Percentiles rank a stretch among this genome's conserved stretches.
Conservation (phyloP, 1,140 invertebrate species). For the Trachelipus rathkii region DNA sequence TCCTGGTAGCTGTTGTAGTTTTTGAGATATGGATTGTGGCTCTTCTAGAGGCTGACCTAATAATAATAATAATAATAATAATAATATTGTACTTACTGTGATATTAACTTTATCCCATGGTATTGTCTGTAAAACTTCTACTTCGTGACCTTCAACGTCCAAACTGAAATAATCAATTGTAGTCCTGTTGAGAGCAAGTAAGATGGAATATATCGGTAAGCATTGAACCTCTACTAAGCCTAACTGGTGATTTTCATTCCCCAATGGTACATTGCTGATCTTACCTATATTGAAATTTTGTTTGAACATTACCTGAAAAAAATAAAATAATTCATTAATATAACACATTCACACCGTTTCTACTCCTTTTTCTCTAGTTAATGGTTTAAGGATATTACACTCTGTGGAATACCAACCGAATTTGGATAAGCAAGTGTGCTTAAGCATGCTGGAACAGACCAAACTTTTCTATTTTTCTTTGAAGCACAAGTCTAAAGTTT, state of each 20-base stretch:
- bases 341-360: neutral
- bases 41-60: no score
- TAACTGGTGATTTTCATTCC: neutral
- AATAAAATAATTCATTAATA: neutral
- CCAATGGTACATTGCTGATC: slow-evolving; percentile 26
- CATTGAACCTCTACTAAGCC: slow-evolving; percentile 47
- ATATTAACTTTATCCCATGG: slow-evolving; percentile 49
- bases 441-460: slow-evolving; percentile 46
- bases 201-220: slow-evolving; percentile 49
- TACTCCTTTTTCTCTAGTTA: neutral
- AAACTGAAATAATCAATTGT: slow-evolving; percentile 51
- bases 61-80: no score
- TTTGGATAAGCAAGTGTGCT: slow-evolving; percentile 38
- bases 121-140: slow-evolving; percentile 48
- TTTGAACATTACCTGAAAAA: slow-evolving; percentile 41
- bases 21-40: no score
- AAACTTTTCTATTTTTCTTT: slow-evolving; percentile 48
- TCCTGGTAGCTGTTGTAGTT: no score
- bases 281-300: slow-evolving; percentile 42
- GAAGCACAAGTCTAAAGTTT: slow-evolving; percentile 43
- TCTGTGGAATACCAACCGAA: no score
- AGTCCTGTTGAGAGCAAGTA: slow-evolving; percentile 48
- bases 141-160: slow-evolving; percentile 50
- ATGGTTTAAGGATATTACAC: neutral
- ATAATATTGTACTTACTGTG: slow-evolving; percentile 32